Base-by-base conservation (phyloP, 1,140 invertebrate species). In the Trachymyrmex cornetzi region DNA sequence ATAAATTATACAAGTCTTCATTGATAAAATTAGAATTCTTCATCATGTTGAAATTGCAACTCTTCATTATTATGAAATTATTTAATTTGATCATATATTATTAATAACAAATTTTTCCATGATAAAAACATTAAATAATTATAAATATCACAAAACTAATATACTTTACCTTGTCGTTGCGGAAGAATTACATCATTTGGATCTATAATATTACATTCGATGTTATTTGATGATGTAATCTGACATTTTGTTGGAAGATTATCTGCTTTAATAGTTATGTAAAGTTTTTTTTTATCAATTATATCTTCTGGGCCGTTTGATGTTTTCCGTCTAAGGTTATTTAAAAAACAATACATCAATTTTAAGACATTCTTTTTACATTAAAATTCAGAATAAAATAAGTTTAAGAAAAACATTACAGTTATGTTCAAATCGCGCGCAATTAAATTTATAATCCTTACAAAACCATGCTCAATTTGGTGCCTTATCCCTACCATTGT, bases 31-130 rank as follows among this genome's bases (percentile, higher is more conserved):
- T 19, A 6, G 1, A 64, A 64, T 34, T 64, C 63, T 64, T 64
- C 63, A 64, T 34, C 3, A 34, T 9, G 63, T 66, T 66, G 30
- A 66, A 66, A 34, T 66, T 66, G 7, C 7, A 11, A n/a, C 3
- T 66, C 63, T 66, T 66, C 63, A 66, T n/a, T 66, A 66, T 34
- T 7, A n/a, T 66, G 19, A 66, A 66, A 34, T n/a, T 66, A 66
- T 66, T 34, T 16, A 64, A 64, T 48, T 24, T 48, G 7, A 71
- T 48, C 38, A 69, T 3, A 66, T n/a, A 14, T 22, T 19, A 64
- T 30, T 64, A 64, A 34, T 64, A 27, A n/a, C 3, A 11, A 55
- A n/a, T 6, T 19, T 55, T 55, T 55, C 5, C 5, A 55, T 55
- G 19, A 55, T 55, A 19, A 16, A 66, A 64, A 66, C 12, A 63